Evolutionary conservation across 1,140 invertebrate genomes (phyloP), one percentile per base, ranked within the genome.

Genomic region (Tetragonula clypearis): DNA sequence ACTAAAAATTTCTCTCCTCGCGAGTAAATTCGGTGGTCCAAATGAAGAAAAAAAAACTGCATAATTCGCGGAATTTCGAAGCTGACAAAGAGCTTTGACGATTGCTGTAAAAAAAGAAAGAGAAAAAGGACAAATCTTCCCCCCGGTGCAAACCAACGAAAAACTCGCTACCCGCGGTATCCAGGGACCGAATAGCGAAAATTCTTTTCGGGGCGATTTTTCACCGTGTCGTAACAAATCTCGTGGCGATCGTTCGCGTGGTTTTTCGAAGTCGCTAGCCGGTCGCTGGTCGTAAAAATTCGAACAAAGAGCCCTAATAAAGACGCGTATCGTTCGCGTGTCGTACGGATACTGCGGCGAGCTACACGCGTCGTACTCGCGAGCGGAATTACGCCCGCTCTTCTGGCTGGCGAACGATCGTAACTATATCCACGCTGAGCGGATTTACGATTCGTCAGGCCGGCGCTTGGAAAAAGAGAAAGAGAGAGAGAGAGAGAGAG

Each of bases 391-490:
- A 82, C 58, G 73, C 58, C 49, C n/a, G 12, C 53, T 75, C 56
- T 73, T 60, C 58, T 19, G 65, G 26, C 41, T 30, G 14, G 17
- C 62, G 87, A 66, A 86, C 81, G 58, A 81, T 76, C 75, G 41
- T 23, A 19, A 65, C 62, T 82, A 86, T 86, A 76, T 56, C 11
- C 66, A 26, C 74, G 56, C 14, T n/a, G 60, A 35, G 62, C 75
- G 66, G 73, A 88, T 89, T 89, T 89, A 89, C 80, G 88, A 88
- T 81, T 89, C 71, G 84, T 82, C 77, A 69, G 80, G 55, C 11
- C 58, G 19, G 23, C 79, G 69, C 56, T 35, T 56, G 84, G 35
- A 41, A 72, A 72, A 49, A 49, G 6, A 41, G 35, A 4, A 3
- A 41, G 35, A 41, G 35, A 41, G 35, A 41, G 41, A 49, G 41